Base-by-base conservation (phyloP, 2,888 invertebrate species). In the Athalia rosae region DNA sequence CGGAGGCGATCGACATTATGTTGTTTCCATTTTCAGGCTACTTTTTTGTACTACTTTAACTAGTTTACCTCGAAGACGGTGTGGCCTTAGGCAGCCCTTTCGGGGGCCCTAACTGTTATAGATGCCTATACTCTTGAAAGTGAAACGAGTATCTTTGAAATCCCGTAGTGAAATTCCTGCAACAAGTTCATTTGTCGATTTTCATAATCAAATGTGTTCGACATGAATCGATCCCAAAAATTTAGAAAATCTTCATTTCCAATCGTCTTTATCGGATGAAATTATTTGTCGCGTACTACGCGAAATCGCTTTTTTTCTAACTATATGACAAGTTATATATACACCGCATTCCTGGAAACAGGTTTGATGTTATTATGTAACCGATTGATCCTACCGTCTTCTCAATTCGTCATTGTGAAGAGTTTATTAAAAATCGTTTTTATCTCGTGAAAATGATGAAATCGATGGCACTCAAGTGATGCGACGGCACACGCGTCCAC, bases 401-500 rank as follows among this genome's bases (percentile, higher is more conserved):
- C 43, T 15, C 9, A n/a, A 9, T 6, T 28, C 50, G 28, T 28
- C n/a, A 48, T 8, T 67, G 9, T 53, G 47, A 9, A 13, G 8
- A 11, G 1, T 43, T 9, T 43, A 11, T 71, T 15, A 50, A 4
- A 11, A 50, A 15, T 50, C 15, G 61, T 13, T 53, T 15, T 11
- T 53, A 28, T 43, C 41, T 11, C 5, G 45, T 63, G 62, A 41
- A 5, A 1, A n/a, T 6, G 41, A 8, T 56, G 11, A 56, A n/a
- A 56, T 8, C 4, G 47, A 66, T 45, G 9, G 9, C 8, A 13
- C 15, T 6, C 7, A 15, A n/a, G 61, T 47, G 74, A 74, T 74
- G 74, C 74, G 71, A 74, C 62, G 41, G 41, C 59, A 59, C 71
- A 45, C 71, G 13, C 58, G 56, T 43, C n/a, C 5, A 43, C 58